These are phyloP conservation scores for Halcyon senegalensis DNA, from an alignment of 2,113 vertebrate species.

Conservation along the genomic window DNA sequence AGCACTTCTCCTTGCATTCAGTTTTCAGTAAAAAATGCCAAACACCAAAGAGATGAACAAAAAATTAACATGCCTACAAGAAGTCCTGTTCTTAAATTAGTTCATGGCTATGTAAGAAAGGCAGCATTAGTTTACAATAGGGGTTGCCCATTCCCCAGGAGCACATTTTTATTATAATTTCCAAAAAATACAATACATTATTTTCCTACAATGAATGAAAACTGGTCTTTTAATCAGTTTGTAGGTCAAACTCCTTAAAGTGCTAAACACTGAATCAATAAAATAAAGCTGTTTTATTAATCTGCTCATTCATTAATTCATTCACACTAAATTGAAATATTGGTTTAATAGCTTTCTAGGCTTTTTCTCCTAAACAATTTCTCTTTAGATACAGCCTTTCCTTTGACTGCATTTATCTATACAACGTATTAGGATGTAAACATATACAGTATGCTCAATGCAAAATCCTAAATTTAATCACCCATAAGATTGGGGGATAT, in stretches of 20 bases:
- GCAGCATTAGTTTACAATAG: neutral
- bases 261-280: neutral
- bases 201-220: neutral
- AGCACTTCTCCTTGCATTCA: neutral
- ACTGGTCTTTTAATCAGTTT: neutral
- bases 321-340: neutral
- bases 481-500: neutral
- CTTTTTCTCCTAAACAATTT: neutral
- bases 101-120: neutral
- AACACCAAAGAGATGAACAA: neutral
- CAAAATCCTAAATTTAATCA: neutral
- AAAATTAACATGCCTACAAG: neutral
- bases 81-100: neutral
- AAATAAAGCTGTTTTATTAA: neutral
- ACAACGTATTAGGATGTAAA: neutral
- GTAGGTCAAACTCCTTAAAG: neutral
- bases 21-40: neutral
- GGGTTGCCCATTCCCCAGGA: neutral
- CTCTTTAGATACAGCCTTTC: neutral
- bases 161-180: neutral
- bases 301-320: neutral
- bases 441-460: neutral
- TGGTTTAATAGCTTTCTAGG: neutral
- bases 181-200: neutral
- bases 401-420: neutral